Percentiles rank a stretch among this genome's conserved stretches.
phyloP scores from a whole-genome alignment of 2,797 vertebrate species.

The Siniperca scherzeri region DNA sequence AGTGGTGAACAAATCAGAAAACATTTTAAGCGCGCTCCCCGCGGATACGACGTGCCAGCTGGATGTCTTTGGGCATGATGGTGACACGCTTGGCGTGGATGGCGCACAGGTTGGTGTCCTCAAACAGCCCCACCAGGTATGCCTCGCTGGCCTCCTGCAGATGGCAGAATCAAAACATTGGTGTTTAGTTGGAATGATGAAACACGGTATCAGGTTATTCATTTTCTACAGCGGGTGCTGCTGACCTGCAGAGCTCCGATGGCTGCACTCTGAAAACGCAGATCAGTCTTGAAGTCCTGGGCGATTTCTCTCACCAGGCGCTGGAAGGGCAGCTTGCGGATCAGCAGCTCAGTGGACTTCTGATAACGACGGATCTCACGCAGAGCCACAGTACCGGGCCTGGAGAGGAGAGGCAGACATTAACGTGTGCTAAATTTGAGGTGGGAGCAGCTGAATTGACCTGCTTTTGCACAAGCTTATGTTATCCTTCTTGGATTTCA shows the following conservation, averaged over 20 bases:
- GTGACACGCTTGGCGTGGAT: conserved; percentile 92
- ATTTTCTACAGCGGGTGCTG: too few relatives aligned
- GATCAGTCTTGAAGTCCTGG: conserved; percentile 90
- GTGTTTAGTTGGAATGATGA: background rate
- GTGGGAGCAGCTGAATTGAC: background rate
- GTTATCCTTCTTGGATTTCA: background rate
- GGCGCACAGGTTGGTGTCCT: conserved; percentile 91
- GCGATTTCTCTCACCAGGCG: conserved; percentile 90
- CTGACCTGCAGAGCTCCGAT: conserved; percentile 88
- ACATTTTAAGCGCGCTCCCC: conserved; percentile 87
- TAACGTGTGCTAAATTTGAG: background rate
- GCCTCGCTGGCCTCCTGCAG: conserved; percentile 90
- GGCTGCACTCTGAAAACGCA: conserved; percentile 90
- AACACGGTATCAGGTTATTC: background rate
- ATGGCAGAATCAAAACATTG: conserved; percentile 6
- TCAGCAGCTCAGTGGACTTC: conserved; percentile 89
- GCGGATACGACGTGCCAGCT: conserved; percentile 91
- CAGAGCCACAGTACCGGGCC: conserved; percentile 89
- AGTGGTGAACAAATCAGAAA: conserved; percentile 57
- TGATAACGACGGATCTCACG: conserved; percentile 91
- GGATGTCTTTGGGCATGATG: conserved; percentile 94
- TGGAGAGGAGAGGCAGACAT: conserved; percentile 25
- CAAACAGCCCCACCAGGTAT: conserved; percentile 89
- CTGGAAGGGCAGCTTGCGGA: conserved; percentile 90
- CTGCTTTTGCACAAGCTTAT: background rate